Evolutionary conservation across 2,113 vertebrate species (phyloP).

Genomic region (Sceloporus tristichus): DNA sequence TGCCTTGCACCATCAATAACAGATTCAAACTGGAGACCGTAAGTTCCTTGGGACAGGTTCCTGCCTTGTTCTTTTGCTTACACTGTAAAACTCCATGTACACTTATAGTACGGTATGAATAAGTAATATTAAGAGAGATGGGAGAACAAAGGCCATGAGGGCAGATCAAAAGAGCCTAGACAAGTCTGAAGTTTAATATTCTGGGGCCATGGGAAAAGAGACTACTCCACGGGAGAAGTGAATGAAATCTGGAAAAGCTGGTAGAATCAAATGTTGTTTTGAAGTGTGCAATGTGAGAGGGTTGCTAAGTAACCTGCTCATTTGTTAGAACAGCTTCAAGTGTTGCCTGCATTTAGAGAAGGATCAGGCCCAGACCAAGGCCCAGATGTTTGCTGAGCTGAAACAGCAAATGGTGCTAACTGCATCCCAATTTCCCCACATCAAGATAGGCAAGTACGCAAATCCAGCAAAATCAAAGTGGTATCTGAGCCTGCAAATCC

Average conservation of each 20-base stretch:
- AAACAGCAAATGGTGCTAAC: background rate
- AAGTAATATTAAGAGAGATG: slow-evolving; percentile 20
- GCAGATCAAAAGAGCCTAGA: slow-evolving; percentile 15
- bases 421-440: too few species aligned
- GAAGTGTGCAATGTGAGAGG: background rate
- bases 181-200: background rate
- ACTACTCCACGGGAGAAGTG: background rate
- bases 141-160: background rate
- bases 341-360: background rate
- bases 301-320: background rate
- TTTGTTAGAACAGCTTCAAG: background rate
- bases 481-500: too few species aligned
- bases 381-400: background rate
- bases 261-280: background rate
- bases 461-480: too few species aligned
- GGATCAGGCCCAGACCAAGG: background rate
- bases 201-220: background rate
- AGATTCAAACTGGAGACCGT: background rate
- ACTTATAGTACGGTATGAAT: background rate
- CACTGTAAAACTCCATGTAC: background rate
- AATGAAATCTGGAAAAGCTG: background rate
- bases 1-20: background rate
- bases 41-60: background rate
- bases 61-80: background rate
- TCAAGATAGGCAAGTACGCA: too few species aligned